Evolutionary conservation across 1,140 invertebrate genomes (phyloP).

Genomic region (Tetramorium alpestre): DNA sequence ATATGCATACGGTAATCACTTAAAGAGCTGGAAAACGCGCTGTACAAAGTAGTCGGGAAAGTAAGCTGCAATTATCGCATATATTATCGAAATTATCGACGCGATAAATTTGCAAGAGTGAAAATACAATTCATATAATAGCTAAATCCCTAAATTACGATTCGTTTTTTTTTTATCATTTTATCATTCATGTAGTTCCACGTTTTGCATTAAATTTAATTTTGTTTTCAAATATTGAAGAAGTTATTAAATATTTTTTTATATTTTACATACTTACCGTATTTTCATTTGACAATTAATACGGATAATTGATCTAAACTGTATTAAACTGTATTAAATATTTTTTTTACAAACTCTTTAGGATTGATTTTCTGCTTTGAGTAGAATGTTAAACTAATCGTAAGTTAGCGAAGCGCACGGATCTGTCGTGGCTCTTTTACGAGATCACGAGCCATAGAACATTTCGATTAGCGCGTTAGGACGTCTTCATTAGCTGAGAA

Average conservation of each 20-base stretch:
- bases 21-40: conserved; percentile 29
- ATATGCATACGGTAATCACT: conserved; percentile 58
- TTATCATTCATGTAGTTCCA: neutral
- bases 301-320: neutral
- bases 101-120: neutral
- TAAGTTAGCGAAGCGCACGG: neutral
- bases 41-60: neutral
- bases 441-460: neutral
- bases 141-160: neutral
- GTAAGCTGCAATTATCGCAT: neutral
- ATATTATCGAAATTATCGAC: conserved; percentile 50
- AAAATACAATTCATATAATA: neutral
- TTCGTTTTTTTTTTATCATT: neutral
- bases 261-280: neutral
- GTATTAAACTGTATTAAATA: neutral
- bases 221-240: neutral
- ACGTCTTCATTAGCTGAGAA: conserved; percentile 24
- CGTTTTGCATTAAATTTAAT: neutral
- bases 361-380: neutral
- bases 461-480: conserved; percentile 20
- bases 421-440: neutral
- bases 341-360: neutral
- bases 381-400: neutral
- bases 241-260: neutral
- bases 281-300: neutral